A percentile compares a stretch with the other conserved stretches of the same genome.
Conservation (phyloP, 1,140 invertebrate species). For the Schmidtea mediterranea region DNA sequence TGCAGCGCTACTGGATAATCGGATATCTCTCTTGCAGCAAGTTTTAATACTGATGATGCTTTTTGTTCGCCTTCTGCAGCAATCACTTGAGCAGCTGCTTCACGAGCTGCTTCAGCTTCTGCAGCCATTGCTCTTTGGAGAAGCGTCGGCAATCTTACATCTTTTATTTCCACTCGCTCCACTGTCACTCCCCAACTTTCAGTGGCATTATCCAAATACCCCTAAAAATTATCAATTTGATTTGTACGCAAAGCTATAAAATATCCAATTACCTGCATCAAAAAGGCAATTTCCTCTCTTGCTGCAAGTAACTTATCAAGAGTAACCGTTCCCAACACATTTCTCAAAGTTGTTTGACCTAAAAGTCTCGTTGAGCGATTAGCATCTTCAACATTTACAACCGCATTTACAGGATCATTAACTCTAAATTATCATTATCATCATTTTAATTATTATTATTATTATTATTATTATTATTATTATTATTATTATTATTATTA, state of each 20-base stretch:
- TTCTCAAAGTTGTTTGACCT: conserved; percentile 10
- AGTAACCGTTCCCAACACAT: conserved; percentile 9
- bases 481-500: no score
- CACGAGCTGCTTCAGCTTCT: conserved; percentile 8
- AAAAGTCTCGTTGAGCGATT: conserved; percentile 8
- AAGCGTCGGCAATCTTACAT: conserved; percentile 7
- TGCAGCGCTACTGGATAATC: conserved; percentile 2
- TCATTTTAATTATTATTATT: no score
- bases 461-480: no score
- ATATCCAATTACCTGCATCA: conserved; percentile 6
- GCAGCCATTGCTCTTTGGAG: conserved; percentile 8
- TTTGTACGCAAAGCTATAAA: no score
- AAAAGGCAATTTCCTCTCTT: conserved; percentile 8
- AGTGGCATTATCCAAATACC: neutral
- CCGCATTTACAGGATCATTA: conserved; percentile 9
- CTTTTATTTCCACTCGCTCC: conserved; percentile 6
- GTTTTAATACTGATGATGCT: neutral
- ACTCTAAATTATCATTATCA: conserved; percentile 8
- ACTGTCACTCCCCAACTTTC: conserved; percentile 2
- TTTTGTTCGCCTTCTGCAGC: conserved; percentile 49
- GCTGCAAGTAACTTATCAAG: conserved; percentile 10
- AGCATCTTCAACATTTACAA: conserved; percentile 10
- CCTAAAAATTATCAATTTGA: conserved; percentile 7
- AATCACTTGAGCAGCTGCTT: conserved; percentile 15
- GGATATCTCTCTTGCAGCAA: neutral